Evolutionary conservation across 2,888 invertebrate species (phyloP), one percentile per base, ranked within the genome.

Genomic region (Laspeyria flexula): DNA sequence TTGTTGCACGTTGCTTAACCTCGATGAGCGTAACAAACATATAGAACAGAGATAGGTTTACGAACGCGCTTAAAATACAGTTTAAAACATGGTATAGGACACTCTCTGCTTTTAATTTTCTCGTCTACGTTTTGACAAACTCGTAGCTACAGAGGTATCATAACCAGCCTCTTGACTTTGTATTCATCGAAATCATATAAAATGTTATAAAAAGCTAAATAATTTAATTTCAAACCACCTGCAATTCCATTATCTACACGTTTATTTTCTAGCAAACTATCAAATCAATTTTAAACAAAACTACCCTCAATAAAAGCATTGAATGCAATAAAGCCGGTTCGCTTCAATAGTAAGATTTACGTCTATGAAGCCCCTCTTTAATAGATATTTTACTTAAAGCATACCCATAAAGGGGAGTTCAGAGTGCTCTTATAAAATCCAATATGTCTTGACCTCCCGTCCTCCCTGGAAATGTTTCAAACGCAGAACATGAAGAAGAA

Each of bases 341-440:
- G 27, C 41, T 42, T 38, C 42, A 42, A 30, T 54, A 41, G 38
- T 42, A 37, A 54, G 41, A 49, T 54, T 54, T 49, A 48, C 44
- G 41, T 38, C 43, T 37, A 42, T 42, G 41, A 51, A 51, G 42
- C 38, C 35, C 16, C 39, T 41, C 44, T 54, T 44, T 54, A 54
- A 49, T 44, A 54, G 44, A 54, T 42, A 49, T 54, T 48, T 44
- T 41, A 40, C 43, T 41, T 42, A 38, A 45, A 48, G 45, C 31
- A 31, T 33, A 44, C 37, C 41, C 41, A 33, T 48, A 54, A 45
- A 51, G 51, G 27, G 25, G 51, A 33, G 38, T 45, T 51, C 41
- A 38, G 31, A 51, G 51, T 45, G 41, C 42, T 38, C 31, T 15
- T 34, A 21, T 25, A 25, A 9, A 30, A 1, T 37, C 51, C 45